Percentiles rank a stretch among this genome's conserved stretches.
These are phyloP conservation scores for Poecilia gillii DNA, from an alignment of 2,797 vertebrate genomes.

Conservation along the genomic window DNA sequence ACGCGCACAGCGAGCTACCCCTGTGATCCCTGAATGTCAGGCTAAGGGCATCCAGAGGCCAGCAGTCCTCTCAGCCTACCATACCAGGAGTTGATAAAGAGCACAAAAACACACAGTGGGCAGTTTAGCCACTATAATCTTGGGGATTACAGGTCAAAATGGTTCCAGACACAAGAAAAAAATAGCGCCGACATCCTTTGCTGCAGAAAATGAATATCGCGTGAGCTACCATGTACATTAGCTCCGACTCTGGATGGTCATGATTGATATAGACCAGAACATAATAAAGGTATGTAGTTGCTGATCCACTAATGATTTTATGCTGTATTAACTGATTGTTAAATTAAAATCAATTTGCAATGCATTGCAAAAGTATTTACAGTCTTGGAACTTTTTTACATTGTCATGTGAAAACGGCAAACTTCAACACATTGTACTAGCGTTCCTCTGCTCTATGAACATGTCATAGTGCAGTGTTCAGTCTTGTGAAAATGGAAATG, in stretches of 20 bases:
- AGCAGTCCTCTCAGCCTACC: constrained; percentile 65
- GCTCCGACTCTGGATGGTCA: constrained; percentile 1
- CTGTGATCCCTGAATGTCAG: constrained; percentile 78
- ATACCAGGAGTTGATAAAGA: constrained; percentile 71
- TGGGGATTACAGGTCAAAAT: constrained; percentile 76
- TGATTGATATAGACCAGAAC: constrained; percentile 15
- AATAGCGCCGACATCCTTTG: constrained; percentile 28
- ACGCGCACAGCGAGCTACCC: constrained; percentile 58
- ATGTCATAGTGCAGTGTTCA: not conserved
- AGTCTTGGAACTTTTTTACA: not conserved
- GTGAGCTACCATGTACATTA: constrained; percentile 24
- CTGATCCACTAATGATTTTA: not conserved
- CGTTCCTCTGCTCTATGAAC: not conserved
- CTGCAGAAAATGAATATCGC: constrained; percentile 38
- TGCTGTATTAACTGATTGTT: not conserved
- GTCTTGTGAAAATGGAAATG: not conserved
- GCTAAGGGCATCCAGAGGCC: constrained; percentile 73
- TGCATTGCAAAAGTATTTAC: not conserved
- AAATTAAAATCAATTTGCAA: not conserved
- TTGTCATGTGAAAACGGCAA: not conserved
- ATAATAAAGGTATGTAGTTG: not conserved
- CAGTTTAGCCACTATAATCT: constrained; percentile 77
- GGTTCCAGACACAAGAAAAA: constrained; percentile 58
- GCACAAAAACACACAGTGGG: constrained; percentile 72
- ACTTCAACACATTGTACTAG: not conserved